Evolutionary conservation across 2,888 invertebrate genomes (phyloP), one percentile per base, ranked within the genome.

Genomic region (Caenorhabditis becei): DNA sequence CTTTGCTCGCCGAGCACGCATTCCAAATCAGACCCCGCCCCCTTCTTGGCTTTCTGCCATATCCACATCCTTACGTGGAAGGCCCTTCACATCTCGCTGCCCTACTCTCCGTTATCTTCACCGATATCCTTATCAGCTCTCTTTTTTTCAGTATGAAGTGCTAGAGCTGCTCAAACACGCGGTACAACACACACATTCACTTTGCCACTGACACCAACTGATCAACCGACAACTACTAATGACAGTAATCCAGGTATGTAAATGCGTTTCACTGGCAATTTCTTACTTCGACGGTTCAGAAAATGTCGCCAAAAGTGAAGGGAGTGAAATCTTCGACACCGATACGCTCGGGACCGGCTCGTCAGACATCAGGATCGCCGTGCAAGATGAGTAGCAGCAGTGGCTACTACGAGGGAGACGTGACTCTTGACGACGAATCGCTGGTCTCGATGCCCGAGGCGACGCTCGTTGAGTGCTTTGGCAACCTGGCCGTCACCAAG

Each of bases 401-500:
- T 26, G 80, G 74, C 32, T 80, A 69, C 49, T 69, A 59, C 41
- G 80, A 80, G n/a, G 74, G 66, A 10, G 77, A 80, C 24, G 0
- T 47, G 18, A n/a, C 37, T 1, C 16, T 58, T 20, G 62, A 74
- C 11, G 80, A 74, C 18, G 77, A 80, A 4, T 44, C 66, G 37
- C 37, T 72, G n/a, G 77, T 77, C 32, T 63, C 77, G 58, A 75
- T 77, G 77, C 78, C 81, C 44, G 81, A 81, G 47, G 26, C 66
- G 14, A 69, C 72, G n/a, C 53, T 81, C 1, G 65, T 81, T 20
- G 81, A 81, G 41, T 81, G 81, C 44, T 77, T 81, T 32, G 81
- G 81, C 20, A 81, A 81, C 58, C 54, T 81, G 69, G 81, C 81
- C 0, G 32, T 81, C 26, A 72, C 77, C 16, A 70, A 65, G 20